Percentiles rank a stretch among this genome's conserved stretches.
Evolutionary conservation across 1,140 invertebrate genomes (phyloP).

Genomic region (Manduca sexta): DNA sequence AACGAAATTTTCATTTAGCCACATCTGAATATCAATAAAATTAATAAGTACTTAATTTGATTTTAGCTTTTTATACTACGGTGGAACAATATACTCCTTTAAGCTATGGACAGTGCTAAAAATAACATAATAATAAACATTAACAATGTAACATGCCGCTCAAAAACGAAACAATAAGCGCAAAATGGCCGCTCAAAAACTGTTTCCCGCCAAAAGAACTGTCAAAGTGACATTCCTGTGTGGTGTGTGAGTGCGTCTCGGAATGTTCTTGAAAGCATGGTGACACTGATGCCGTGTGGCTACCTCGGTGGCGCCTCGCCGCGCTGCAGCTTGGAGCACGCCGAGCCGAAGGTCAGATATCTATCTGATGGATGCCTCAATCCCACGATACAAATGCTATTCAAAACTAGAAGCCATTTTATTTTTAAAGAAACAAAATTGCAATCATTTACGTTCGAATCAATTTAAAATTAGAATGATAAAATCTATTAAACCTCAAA

Average conservation of each 20-base stretch:
- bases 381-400: slow-evolving; percentile 11
- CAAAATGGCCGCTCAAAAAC: slow-evolving; percentile 50
- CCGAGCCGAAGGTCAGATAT: slow-evolving; percentile 63
- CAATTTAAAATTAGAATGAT: too few species aligned
- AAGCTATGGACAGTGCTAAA: slow-evolving; percentile 29
- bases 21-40: too few species aligned
- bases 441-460: too few species aligned
- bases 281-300: slow-evolving; percentile 69
- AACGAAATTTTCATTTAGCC: too few species aligned
- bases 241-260: slow-evolving; percentile 36
- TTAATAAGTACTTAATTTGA: too few species aligned
- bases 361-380: slow-evolving; percentile 23
- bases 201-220: slow-evolving; percentile 47
- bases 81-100: not conserved
- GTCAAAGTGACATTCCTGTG: slow-evolving; percentile 51
- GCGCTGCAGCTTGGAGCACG: slow-evolving; percentile 63
- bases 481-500: too few species aligned
- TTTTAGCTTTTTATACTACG: too few species aligned
- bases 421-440: too few species aligned
- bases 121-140: slow-evolving; percentile 18
- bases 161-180: slow-evolving; percentile 35
- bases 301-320: slow-evolving; percentile 62
- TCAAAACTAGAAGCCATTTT: too few species aligned
- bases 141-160: slow-evolving; percentile 15
- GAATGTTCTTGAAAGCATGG: slow-evolving; percentile 51